phyloP scores from a whole-genome alignment of 2,797 vertebrate species.

The Rhabdophis nuchalis region DNA sequence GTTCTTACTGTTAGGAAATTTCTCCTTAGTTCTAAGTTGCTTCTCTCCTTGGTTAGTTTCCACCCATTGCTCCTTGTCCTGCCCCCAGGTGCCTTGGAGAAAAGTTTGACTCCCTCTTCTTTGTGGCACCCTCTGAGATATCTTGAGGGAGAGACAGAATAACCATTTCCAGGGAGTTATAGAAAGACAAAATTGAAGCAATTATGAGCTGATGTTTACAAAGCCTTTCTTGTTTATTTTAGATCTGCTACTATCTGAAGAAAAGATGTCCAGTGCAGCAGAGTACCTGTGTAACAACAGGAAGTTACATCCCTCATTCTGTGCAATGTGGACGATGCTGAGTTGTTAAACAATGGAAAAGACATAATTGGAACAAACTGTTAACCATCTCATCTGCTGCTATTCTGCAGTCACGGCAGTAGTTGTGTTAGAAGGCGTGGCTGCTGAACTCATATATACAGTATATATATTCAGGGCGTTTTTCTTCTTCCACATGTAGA shows the following conservation, averaged over 20 bases:
- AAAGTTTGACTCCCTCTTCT: too few relatives aligned
- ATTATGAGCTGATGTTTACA: not conserved
- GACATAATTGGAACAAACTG: too few relatives aligned
- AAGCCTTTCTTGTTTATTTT: not conserved
- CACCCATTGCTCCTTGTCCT: too few relatives aligned
- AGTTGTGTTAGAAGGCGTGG: not conserved
- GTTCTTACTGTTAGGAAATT: too few relatives aligned
- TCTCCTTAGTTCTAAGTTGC: too few relatives aligned
- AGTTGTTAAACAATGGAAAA: not conserved
- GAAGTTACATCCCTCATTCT: not conserved
- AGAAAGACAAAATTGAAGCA: not conserved
- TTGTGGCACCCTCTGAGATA: too few relatives aligned
- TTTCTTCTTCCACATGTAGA: not conserved
- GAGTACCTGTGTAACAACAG: not conserved
- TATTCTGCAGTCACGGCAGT: not conserved
- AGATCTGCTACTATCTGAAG: constrained; percentile 19
- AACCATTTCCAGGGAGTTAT: not conserved
- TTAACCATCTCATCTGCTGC: not conserved
- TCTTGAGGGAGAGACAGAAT: not conserved
- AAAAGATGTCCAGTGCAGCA: not conserved
- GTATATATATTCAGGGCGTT: not conserved
- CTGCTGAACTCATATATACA: not conserved
- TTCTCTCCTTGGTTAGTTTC: too few relatives aligned
- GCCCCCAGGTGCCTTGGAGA: too few relatives aligned
- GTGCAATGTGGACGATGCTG: not conserved